phyloP scores from a whole-genome alignment of 2,797 vertebrate species.

The Adrianichthys oophorus region DNA sequence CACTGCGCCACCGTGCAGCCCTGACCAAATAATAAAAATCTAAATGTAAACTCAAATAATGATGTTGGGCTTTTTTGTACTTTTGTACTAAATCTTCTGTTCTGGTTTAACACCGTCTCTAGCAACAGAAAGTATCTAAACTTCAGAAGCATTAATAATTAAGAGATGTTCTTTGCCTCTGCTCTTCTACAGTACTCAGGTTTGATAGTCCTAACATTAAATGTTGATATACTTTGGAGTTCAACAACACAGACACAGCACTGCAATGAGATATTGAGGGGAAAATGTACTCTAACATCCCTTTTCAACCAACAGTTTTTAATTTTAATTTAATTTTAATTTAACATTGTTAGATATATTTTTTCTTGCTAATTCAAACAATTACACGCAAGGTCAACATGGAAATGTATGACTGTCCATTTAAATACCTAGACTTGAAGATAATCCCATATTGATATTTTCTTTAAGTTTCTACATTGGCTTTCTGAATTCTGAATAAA shows the following conservation, averaged over 20 bases:
- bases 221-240: slow-evolving; percentile 61
- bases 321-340: too few species aligned
- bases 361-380: too few species aligned
- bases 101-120: slow-evolving; percentile 48
- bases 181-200: slow-evolving; percentile 27
- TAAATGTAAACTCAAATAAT: too few species aligned
- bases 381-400: too few species aligned
- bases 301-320: not conserved
- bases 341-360: too few species aligned
- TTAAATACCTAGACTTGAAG: too few species aligned
- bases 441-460: too few species aligned
- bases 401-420: too few species aligned
- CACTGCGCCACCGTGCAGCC: too few species aligned
- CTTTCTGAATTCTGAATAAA: too few species aligned
- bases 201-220: slow-evolving; percentile 42
- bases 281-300: slow-evolving; percentile 1
- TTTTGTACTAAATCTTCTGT: slow-evolving; percentile 16
- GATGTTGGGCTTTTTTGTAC: not conserved
- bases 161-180: slow-evolving; percentile 61
- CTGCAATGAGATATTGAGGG: not conserved
- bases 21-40: too few species aligned
- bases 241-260: slow-evolving; percentile 21
- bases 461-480: too few species aligned
- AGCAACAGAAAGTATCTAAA: slow-evolving; percentile 57
- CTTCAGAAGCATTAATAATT: slow-evolving; percentile 82